Conservation (phyloP, 2,888 invertebrate genomes). For the Graphium colonna region DNA sequence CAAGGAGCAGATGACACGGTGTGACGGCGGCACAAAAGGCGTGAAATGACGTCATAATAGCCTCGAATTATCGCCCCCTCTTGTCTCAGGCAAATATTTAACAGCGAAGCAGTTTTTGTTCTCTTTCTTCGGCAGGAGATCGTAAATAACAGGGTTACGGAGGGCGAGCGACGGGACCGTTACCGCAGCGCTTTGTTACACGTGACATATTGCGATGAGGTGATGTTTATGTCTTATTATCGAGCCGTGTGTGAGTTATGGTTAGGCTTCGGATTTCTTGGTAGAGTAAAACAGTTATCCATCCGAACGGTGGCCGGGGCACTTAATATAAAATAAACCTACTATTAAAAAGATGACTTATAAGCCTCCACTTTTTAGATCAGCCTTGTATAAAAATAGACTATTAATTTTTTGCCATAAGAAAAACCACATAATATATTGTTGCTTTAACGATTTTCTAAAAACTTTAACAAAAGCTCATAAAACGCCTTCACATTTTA, state of each 20-base stretch:
- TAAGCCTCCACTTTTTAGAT: background rate
- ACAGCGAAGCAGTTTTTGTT: slow-evolving; percentile 73
- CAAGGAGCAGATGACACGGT: slow-evolving; percentile 77
- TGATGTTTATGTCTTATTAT: slow-evolving; percentile 78
- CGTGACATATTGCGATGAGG: slow-evolving; percentile 71
- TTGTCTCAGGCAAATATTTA: slow-evolving; percentile 80
- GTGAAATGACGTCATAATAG: slow-evolving; percentile 80
- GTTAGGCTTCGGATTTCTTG: slow-evolving; percentile 43
- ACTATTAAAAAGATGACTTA: slow-evolving; percentile 2
- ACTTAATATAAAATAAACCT: slow-evolving; percentile 9
- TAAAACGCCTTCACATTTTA: no score
- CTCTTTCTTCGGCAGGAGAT: slow-evolving; percentile 69
- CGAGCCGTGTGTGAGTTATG: slow-evolving; percentile 54
- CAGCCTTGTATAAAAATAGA: background rate
- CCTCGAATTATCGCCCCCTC: slow-evolving; percentile 79
- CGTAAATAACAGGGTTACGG: slow-evolving; percentile 73
- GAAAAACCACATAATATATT: no score
- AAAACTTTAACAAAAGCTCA: no score
- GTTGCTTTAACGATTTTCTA: no score
- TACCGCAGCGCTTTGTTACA: slow-evolving; percentile 71
- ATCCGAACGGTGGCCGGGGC: slow-evolving; percentile 20
- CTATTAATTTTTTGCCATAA: no score
- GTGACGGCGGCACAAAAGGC: slow-evolving; percentile 78
- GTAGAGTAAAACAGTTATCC: slow-evolving; percentile 36
- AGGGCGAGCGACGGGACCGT: slow-evolving; percentile 74